Conservation (phyloP, 2,888 invertebrate genomes). For the Dolichopus griseipennis region DNA sequence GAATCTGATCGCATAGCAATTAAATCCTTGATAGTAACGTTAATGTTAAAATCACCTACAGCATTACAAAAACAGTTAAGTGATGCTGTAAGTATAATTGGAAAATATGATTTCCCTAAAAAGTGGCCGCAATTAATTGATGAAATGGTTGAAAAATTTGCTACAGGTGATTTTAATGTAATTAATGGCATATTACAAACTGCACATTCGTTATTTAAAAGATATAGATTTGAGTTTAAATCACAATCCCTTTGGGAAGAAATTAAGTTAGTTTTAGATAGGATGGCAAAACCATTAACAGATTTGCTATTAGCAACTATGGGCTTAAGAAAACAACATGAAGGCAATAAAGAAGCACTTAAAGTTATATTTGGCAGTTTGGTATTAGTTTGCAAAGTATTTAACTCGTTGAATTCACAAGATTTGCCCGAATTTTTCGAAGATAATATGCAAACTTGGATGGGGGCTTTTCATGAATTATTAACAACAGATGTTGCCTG, state of each 20-base stretch:
- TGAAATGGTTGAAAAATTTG: constrained; percentile 89
- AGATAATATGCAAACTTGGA: constrained; percentile 94
- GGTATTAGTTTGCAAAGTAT: constrained; percentile 84
- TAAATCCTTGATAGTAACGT: constrained; percentile 75
- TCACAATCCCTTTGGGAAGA: constrained; percentile 92
- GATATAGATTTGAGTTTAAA: constrained; percentile 92
- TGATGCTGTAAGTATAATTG: constrained; percentile 92
- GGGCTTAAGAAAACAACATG: constrained; percentile 67
- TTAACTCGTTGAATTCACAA: constrained; percentile 94
- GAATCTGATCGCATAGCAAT: constrained; percentile 67
- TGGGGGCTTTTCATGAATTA: constrained; percentile 78
- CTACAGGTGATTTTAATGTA: constrained; percentile 82
- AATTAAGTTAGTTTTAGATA: constrained; percentile 91
- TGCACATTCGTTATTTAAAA: constrained; percentile 92
- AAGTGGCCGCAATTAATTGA: constrained; percentile 92
- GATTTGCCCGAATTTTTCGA: constrained; percentile 99
- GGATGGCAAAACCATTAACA: constrained; percentile 88
- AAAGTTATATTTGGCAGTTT: constrained; percentile 83
- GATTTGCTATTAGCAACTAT: constrained; percentile 86
- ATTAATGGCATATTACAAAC: constrained; percentile 93
- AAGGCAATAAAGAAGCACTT: constrained; percentile 68
- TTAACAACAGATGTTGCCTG: constrained; percentile 68
- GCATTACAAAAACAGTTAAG: constrained; percentile 88
- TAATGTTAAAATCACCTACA: constrained; percentile 89
- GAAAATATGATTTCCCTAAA: constrained; percentile 92